Base-by-base conservation (phyloP, 2,888 invertebrate genomes). In the Drosophila fulvimacula region DNA sequence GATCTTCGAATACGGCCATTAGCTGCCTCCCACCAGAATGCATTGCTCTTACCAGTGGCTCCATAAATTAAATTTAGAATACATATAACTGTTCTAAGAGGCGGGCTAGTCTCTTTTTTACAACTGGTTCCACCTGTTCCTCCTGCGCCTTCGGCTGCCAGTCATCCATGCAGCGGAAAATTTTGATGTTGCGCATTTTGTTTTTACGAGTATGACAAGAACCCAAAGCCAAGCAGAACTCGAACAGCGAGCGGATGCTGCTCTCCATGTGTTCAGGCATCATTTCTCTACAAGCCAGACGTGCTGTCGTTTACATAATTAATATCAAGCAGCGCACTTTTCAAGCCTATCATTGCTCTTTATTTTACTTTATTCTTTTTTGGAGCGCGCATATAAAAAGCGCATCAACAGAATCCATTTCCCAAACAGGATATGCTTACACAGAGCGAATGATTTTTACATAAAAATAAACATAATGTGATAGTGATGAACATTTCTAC, bases 51-150 rank as follows among this genome's bases (percentile, higher is more conserved):
- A 34, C 5, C 27, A n/a, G 17, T 6, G 17, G 24, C 24, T 24
- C 68, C 53, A 49, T 69, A 73, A 64, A 67, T 73, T 61, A 52
- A 59, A 49, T 68, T 72, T 57, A 41, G 60, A 64, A 59, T 56
- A 68, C 61, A 48, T 55, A 53, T 49, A 32, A 52, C 48, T 51
- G 49, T 48, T 38, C 21, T 13, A 10, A 15, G 38, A 24, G 11
- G 30, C 42, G 24, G 13, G 30, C 49, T 5, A 30, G 17, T 51
- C 15, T 5, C 27, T 32, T 48, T 19, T 27, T 19, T 36, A 48
- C 52, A 63, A 72, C 70, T 77, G 69, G 65, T 73, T 64, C 53
- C 79, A 74, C 74, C 79, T 81, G 79, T 65, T 72, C 57, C 60
- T 57, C 65, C 44, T 67, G 70, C 42, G 78, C 72, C 69, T 69